Evolutionary conservation across 2,888 invertebrate species (phyloP).

Genomic region (Achlya flavicornis): DNA sequence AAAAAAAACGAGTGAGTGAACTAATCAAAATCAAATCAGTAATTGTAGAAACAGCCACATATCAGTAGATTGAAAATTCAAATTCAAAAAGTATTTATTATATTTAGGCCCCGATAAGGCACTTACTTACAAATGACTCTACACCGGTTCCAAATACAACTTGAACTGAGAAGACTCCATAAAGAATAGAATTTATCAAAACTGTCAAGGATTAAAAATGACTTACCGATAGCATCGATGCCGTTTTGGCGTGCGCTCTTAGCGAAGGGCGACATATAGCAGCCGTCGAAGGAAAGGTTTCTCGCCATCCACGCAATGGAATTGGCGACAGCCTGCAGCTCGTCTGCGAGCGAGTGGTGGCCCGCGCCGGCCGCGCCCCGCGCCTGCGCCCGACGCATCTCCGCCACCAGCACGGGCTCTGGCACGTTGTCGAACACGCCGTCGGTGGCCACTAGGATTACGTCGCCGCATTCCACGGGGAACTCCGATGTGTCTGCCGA

Average conservation of each 20-base stretch:
- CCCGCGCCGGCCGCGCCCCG: too few relatives aligned
- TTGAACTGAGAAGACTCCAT: too few relatives aligned
- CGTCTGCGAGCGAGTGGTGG: constrained; percentile 83
- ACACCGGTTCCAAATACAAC: too few relatives aligned
- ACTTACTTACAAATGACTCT: too few relatives aligned
- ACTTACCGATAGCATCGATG: constrained; percentile 93
- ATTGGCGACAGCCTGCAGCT: constrained; percentile 95
- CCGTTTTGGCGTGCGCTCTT: constrained; percentile 96
- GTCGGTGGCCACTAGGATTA: constrained; percentile 97
- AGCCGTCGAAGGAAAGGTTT: constrained; percentile 96
- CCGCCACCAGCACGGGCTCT: constrained; percentile 93
- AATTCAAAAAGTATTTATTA: too few relatives aligned
- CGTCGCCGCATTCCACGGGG: constrained; percentile 95
- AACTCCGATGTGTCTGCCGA: constrained; percentile 95
- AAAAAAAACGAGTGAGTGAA: too few relatives aligned
- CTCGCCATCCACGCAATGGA: constrained; percentile 98
- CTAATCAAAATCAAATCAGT: too few relatives aligned
- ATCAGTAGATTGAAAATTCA: too few relatives aligned
- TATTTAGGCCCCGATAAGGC: too few relatives aligned
- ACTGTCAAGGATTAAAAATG: not conserved
- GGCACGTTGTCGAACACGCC: constrained; percentile 99
- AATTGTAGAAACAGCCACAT: too few relatives aligned
- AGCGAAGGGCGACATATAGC: constrained; percentile 98
- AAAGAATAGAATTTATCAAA: too few relatives aligned
- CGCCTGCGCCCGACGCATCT: constrained; percentile 87